phyloP scores from a whole-genome alignment of 2,888 invertebrate species.

The Nomada lathburiana region DNA sequence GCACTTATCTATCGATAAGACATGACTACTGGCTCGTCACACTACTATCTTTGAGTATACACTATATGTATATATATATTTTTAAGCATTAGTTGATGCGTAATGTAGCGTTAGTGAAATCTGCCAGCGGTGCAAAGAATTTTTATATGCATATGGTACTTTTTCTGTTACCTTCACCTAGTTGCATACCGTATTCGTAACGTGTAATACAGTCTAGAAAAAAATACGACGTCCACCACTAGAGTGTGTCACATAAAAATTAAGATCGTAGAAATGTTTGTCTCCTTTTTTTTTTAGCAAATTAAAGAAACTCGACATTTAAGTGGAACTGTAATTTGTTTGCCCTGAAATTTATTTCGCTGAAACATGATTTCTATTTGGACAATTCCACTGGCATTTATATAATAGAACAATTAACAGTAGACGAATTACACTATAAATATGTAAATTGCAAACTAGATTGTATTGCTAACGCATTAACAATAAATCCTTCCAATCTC shows the following conservation, averaged over 20 bases:
- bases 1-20: constrained; percentile 27
- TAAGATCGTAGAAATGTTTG: constrained; percentile 2
- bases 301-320: neutral
- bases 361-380: neutral
- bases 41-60: neutral
- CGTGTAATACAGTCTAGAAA: neutral
- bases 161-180: constrained; percentile 28
- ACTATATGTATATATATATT: constrained; percentile 1
- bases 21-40: neutral
- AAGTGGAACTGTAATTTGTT: neutral
- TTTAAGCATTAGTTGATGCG: neutral
- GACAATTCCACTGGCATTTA: neutral
- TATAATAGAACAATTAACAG: neutral
- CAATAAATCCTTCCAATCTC: constrained; percentile 34
- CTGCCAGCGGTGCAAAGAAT: neutral
- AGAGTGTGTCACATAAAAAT: constrained; percentile 1
- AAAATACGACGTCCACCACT: constrained; percentile 1
- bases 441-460: constrained; percentile 17
- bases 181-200: constrained; percentile 11
- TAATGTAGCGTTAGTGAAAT: constrained; percentile 13
- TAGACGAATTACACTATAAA: neutral
- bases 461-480: neutral
- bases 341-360: neutral
- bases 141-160: constrained; percentile 13
- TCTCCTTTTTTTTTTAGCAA: too few relatives aligned